Evolutionary conservation across 2,888 invertebrate species (phyloP).

Genomic region (Drosophila sordidula): DNA sequence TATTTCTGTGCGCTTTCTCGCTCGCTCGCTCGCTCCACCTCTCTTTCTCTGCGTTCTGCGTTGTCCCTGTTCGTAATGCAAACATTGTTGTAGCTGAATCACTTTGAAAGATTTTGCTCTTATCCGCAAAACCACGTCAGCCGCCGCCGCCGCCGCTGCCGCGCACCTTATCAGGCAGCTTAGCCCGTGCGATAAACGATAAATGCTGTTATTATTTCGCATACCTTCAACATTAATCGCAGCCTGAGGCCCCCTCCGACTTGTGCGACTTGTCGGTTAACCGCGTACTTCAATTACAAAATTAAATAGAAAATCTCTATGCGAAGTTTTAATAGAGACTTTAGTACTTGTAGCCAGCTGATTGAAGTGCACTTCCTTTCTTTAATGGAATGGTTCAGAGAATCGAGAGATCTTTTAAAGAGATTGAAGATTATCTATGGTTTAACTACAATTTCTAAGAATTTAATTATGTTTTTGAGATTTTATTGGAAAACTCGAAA

Average conservation of each 20-base stretch:
- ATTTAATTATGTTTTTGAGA: too few relatives aligned
- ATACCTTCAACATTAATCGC: conserved; percentile 23
- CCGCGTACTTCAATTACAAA: conserved; percentile 30
- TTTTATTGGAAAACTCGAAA: too few relatives aligned
- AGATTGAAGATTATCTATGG: neutral
- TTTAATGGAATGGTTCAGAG: neutral
- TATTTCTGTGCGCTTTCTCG: conserved; percentile 5
- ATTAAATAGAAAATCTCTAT: conserved; percentile 2
- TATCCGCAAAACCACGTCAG: conserved; percentile 30
- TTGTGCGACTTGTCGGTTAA: conserved; percentile 12
- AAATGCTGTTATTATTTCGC: conserved; percentile 31
- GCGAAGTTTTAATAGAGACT: neutral
- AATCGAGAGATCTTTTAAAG: neutral
- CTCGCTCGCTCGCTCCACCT: neutral
- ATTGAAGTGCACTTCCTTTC: neutral
- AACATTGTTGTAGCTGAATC: conserved; percentile 43
- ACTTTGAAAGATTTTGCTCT: conserved; percentile 37
- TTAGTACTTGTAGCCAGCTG: neutral
- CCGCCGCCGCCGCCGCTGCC: neutral
- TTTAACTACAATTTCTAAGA: neutral
- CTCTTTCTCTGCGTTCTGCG: conserved; percentile 10
- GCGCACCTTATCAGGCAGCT: conserved; percentile 10
- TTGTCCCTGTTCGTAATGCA: conserved; percentile 24
- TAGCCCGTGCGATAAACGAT: conserved; percentile 29
- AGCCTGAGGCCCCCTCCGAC: conserved; percentile 1